These are phyloP conservation scores for Hozukius guyotensis DNA, from an alignment of 2,797 vertebrate genomes.

Conservation along the genomic window DNA sequence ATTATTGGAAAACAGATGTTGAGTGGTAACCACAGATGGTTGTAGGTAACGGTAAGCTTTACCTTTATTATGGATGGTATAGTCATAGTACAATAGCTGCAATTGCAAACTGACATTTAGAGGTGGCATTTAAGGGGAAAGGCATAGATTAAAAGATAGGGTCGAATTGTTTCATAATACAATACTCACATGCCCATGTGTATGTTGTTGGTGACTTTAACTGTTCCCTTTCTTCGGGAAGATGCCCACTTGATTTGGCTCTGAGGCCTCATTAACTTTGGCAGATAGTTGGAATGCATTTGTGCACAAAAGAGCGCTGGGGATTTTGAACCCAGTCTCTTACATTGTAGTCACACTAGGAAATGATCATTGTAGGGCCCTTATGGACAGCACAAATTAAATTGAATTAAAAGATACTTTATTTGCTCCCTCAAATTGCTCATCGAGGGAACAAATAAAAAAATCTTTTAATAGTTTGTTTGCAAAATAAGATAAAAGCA, in stretches of 20 bases:
- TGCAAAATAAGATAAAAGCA: not conserved
- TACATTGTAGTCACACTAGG: not conserved
- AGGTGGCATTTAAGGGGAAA: not conserved
- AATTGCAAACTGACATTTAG: not conserved
- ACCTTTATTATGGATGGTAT: not conserved
- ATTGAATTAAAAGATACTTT: not conserved
- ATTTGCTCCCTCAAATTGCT: not conserved
- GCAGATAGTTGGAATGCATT: not conserved
- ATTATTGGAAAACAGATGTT: not conserved
- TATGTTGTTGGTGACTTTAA: not conserved
- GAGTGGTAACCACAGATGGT: not conserved
- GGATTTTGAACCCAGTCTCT: not conserved
- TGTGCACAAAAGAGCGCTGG: not conserved
- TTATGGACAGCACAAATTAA: not conserved
- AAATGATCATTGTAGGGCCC: not conserved
- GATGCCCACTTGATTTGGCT: not conserved
- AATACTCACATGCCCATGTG: not conserved
- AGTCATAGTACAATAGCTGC: not conserved
- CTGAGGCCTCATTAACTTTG: not conserved
- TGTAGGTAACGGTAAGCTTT: not conserved
- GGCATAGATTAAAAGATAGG: not conserved
- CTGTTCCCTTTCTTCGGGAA: not conserved
- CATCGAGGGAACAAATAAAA: too few relatives aligned
- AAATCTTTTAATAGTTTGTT: not conserved
- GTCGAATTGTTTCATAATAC: not conserved